phyloP scores from a whole-genome alignment of 2,797 vertebrate species.

The Diplodus puntazzo region DNA sequence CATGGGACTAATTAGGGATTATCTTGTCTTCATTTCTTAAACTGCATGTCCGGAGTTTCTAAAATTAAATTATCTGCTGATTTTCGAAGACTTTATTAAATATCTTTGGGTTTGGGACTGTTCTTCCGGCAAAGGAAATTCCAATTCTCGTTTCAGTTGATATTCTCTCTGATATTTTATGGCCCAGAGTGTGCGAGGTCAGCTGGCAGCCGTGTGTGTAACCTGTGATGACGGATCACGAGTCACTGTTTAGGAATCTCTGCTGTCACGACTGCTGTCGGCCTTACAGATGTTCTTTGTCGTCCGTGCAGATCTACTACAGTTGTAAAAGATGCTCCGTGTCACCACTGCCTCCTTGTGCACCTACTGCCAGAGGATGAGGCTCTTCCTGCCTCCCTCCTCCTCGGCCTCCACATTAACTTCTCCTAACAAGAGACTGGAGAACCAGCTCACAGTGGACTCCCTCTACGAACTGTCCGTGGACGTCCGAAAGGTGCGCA shows the following conservation, averaged over 20 bases:
- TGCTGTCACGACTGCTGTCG: neutral
- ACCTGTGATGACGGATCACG: neutral
- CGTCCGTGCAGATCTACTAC: constrained; percentile 36
- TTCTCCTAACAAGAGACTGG: constrained; percentile 59
- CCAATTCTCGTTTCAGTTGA: too few relatives aligned
- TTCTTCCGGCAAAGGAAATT: too few relatives aligned
- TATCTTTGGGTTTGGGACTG: neutral
- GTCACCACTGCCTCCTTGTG: constrained; percentile 67
- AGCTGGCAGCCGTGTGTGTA: neutral
- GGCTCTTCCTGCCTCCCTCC: constrained; percentile 40
- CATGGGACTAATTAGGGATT: too few relatives aligned
- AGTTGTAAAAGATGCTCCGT: constrained; percentile 60
- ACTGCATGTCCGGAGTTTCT: neutral
- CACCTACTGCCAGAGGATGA: constrained; percentile 64
- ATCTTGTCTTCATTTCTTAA: too few relatives aligned
- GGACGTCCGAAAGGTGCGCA: constrained; percentile 89
- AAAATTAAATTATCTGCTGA: neutral
- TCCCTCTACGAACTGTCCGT: constrained; percentile 86
- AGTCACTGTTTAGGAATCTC: too few relatives aligned
- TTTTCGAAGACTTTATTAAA: neutral
- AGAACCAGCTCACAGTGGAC: constrained; percentile 87
- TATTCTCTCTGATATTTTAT: neutral
- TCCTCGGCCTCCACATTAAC: constrained; percentile 36
- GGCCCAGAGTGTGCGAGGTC: neutral
- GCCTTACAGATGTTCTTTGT: neutral